Evolutionary conservation across 2,113 vertebrate species (phyloP).

Genomic region (Oreochromis aureus): DNA sequence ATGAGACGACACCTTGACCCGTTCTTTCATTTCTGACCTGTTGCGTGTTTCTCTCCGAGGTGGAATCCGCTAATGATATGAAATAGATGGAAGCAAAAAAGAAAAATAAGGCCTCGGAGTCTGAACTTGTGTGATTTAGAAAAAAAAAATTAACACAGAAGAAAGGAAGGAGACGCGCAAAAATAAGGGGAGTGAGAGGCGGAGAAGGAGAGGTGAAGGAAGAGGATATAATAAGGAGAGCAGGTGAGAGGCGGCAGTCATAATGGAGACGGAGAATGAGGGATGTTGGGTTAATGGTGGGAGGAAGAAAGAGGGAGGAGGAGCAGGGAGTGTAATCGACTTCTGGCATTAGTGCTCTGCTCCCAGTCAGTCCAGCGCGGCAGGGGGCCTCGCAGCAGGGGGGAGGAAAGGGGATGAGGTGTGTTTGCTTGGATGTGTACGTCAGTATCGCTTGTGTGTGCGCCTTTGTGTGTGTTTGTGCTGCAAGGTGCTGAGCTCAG

Average conservation of each 20-base stretch:
- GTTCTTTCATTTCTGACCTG: neutral
- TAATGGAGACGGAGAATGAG: conserved; percentile 56
- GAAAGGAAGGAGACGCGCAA: neutral
- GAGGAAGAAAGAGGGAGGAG: conserved; percentile 35
- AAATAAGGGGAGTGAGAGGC: neutral
- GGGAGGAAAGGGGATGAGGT: neutral
- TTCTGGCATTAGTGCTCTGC: conserved; percentile 35
- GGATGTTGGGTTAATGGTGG: conserved; percentile 53
- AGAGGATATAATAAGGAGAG: conserved; percentile 38
- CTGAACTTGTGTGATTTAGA: neutral
- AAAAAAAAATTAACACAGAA: neutral
- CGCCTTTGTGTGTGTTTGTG: neutral
- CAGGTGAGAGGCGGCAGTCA: conserved; percentile 33
- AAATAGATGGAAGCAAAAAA: neutral
- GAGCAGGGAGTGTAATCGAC: conserved; percentile 37
- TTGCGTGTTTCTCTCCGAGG: neutral
- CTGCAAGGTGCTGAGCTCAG: conserved; percentile 29
- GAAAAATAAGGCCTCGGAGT: neutral
- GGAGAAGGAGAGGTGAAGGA: conserved; percentile 2
- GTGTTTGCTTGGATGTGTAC: neutral
- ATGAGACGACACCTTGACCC: neutral
- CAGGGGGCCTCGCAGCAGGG: conserved; percentile 24
- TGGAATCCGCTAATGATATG: neutral
- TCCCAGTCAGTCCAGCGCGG: conserved; percentile 18
- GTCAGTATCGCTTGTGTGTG: neutral